Evolutionary conservation across 2,888 invertebrate genomes (phyloP).

Genomic region (Folsomia manolachei): DNA sequence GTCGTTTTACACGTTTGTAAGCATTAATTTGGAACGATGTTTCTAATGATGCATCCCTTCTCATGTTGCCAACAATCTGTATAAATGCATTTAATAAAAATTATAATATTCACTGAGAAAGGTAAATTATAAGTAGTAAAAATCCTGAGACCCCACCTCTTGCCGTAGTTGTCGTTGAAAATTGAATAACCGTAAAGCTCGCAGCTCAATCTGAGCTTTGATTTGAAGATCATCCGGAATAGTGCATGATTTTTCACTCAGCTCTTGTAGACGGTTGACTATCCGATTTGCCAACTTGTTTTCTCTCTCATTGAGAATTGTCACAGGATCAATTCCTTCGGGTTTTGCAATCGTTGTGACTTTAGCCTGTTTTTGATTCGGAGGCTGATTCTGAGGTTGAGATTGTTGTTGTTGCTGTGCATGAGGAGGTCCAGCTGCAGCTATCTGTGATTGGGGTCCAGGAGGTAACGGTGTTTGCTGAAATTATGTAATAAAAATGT

Average conservation of each 20-base stretch:
- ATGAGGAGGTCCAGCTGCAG: constrained; percentile 54
- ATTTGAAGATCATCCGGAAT: constrained; percentile 59
- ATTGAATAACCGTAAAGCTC: constrained; percentile 61
- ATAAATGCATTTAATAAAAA: constrained; percentile 2
- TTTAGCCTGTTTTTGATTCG: constrained; percentile 53
- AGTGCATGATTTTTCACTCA: constrained; percentile 58
- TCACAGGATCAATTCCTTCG: constrained; percentile 60
- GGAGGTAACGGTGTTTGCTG: constrained; percentile 34
- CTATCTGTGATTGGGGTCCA: constrained; percentile 24
- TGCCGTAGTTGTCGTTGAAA: constrained; percentile 60
- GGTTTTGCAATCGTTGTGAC: constrained; percentile 61
- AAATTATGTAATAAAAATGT: constrained; percentile 31
- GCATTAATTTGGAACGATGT: constrained; percentile 62
- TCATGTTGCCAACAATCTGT: constrained; percentile 55
- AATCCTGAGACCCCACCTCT: constrained; percentile 50
- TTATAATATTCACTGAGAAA: background rate
- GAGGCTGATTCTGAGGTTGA: constrained; percentile 28
- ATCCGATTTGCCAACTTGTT: constrained; percentile 59
- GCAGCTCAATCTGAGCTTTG: constrained; percentile 62
- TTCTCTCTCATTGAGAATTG: constrained; percentile 61
- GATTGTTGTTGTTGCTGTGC: constrained; percentile 29
- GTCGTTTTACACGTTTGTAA: constrained; percentile 63
- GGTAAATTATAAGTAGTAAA: constrained; percentile 5
- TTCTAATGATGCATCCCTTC: constrained; percentile 62
- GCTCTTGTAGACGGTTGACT: constrained; percentile 59